Evolutionary conservation across 2,113 vertebrate species (phyloP), one percentile per base, ranked within the genome.

Genomic region (Catharus fuscescens): DNA sequence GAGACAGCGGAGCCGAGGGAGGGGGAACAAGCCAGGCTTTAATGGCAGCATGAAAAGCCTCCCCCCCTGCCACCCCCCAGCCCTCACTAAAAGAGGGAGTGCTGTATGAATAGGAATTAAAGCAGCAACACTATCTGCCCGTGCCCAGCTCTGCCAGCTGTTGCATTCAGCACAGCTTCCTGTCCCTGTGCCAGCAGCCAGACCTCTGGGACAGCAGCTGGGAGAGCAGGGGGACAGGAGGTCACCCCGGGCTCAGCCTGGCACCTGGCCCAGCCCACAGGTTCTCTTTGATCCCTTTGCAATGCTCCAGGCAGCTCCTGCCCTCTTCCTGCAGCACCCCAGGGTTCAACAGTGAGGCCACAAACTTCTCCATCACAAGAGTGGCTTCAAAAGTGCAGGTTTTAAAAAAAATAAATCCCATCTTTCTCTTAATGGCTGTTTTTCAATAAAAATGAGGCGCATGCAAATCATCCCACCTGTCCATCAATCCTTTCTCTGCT

Each of bases 101-200:
- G 86, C 91, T 94, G 92, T 45, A 15, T 95, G 95, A 94, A 64
- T 78, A 72, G 95, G 88, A 80, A 86, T 86, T 77, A 80, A n/a
- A 84, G 60, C 73, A 74, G 91, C 93, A 82, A 89, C 82, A 67
- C 76, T 60, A 84, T 86, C 90, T 89, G 87, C 86, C 71, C 19
- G 15, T 82, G 94, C 71, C 81, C 6, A 0, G 29, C 91, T 86
- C 91, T 93, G 94, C 95, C 97, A 97, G 97, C 97, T 98, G 98
- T 97, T 97, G 96, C 92, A 88, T 96, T 97, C 95, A 97, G 94
- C 96, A 76, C 77, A 2, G 93, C 93, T 93, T 96, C 92, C 85
- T 95, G 96, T 96, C 87, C 88, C 59, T 0, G 18, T 96, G 95
- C 96, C 97, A 97, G 94, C 21, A 92, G 83, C 65, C 1, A 5